phyloP scores from a whole-genome alignment of 2,888 invertebrate genomes.

The Tyria jacobaeae region DNA sequence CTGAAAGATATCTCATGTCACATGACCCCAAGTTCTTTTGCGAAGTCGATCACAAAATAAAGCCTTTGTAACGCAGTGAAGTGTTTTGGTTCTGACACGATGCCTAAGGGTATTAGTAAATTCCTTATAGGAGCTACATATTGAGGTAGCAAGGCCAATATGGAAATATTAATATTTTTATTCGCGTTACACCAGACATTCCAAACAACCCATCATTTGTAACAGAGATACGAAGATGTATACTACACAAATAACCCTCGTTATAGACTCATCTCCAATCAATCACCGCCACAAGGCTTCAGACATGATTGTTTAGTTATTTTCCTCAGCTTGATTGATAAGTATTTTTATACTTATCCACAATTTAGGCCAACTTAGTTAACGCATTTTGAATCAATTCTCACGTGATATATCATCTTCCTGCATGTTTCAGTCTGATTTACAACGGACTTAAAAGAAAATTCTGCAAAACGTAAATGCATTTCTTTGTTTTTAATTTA shows the following conservation, averaged over 20 bases:
- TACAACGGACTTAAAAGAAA: no score
- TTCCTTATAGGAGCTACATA: neutral
- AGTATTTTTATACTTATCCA: slow-evolving; percentile 16
- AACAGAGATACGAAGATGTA: no score
- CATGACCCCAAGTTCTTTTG: neutral
- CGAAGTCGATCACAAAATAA: neutral
- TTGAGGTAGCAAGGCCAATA: neutral
- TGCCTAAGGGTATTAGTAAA: neutral
- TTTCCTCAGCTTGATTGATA: slow-evolving; percentile 53
- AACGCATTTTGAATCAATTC: neutral
- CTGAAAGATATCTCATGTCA: no score
- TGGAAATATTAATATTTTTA: no score
- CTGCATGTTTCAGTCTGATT: no score
- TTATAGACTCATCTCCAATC: slow-evolving; percentile 19
- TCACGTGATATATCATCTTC: neutral
- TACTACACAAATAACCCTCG: neutral
- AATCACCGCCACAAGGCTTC: slow-evolving; percentile 49
- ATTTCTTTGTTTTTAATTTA: no score
- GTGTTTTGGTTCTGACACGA: no score
- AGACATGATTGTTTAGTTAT: slow-evolving; percentile 50
- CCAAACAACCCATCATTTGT: no score
- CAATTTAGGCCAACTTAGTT: neutral
- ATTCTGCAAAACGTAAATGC: no score
- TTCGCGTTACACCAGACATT: no score
- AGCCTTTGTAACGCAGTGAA: neutral